Evolutionary conservation across 2,113 vertebrate species (phyloP), one percentile per base, ranked within the genome.

Genomic region (Bagarius yarrelli): DNA sequence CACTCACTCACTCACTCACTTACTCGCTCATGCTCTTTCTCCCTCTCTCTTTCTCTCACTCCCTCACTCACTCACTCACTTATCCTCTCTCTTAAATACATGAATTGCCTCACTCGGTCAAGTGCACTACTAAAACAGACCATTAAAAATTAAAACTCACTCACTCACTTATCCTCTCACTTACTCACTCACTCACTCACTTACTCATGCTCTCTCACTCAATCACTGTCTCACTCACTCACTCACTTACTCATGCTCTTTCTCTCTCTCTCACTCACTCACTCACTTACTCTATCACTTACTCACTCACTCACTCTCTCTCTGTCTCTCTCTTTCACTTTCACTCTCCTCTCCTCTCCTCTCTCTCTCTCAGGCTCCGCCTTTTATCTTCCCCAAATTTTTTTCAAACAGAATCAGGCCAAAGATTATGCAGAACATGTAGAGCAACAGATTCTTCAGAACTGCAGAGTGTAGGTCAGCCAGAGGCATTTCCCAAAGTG

Each of bases 101-200:
- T 86, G 81, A 85, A 89, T 90, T 89, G 89, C 86, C 81, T 92
- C 89, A 89, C 89, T 89, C 80, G 88, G 90, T 89, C 86, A 88
- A 76, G 86, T 89, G 88, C 83, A 87, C 90, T 83, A 87, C 89
- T 89, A 86, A 90, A 92, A 89, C 89, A 90, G 88, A 86, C 89
- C 83, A 84, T 92, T 47, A 92, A 92, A 73, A 90, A 88, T 87
- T 79, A 84, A n/a, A n/a, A n/a, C n/a, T n/a, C n/a, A n/a, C n/a
- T n/a, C n/a, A n/a, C n/a, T n/a, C n/a, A n/a, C n/a, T n/a, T n/a
- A n/a, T n/a, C n/a, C n/a, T n/a, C n/a, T n/a, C n/a, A n/a, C n/a
- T n/a, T n/a, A n/a, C n/a, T n/a, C n/a, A n/a, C n/a, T n/a, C n/a
- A n/a, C n/a, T n/a, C n/a, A n/a, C n/a, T n/a, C n/a, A n/a, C n/a